Conservation (phyloP, 2,113 vertebrate genomes). For the Chaetodon auriga region DNA sequence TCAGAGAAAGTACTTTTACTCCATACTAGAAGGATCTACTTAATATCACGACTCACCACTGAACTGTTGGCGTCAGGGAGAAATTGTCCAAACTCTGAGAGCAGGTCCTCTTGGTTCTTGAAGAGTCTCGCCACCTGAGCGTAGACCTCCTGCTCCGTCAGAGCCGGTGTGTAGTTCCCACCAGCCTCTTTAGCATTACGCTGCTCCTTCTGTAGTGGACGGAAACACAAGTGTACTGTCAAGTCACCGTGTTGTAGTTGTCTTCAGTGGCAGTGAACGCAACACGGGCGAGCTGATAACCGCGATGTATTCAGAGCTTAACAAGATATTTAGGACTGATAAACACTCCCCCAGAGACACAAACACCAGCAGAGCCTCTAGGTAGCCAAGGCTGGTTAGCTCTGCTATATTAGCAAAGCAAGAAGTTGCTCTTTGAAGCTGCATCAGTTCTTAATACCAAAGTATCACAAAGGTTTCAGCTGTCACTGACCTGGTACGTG, state of each 20-base stretch:
- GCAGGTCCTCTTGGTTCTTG: conserved; percentile 98
- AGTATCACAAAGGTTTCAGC: not conserved
- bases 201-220: conserved; percentile 91
- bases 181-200: conserved; percentile 98
- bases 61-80: conserved; percentile 98
- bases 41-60: conserved; percentile 83
- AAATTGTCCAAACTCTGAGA: conserved; percentile 98
- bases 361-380: not conserved
- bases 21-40: too few species aligned
- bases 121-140: conserved; percentile 98
- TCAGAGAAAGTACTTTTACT: not conserved
- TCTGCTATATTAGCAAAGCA: not conserved
- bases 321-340: too few species aligned
- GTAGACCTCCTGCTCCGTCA: conserved; percentile 98
- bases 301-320: too few species aligned
- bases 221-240: not conserved
- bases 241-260: not conserved
- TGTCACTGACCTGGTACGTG: conserved; percentile 93
- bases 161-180: conserved; percentile 95
- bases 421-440: not conserved
- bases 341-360: too few species aligned
- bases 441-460: too few species aligned
- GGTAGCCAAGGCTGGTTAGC: not conserved
- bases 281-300: too few species aligned
- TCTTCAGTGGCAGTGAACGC: not conserved